Evolutionary conservation across 2,888 invertebrate species (phyloP), one percentile per base, ranked within the genome.

Genomic region (Drosophila dives): DNA sequence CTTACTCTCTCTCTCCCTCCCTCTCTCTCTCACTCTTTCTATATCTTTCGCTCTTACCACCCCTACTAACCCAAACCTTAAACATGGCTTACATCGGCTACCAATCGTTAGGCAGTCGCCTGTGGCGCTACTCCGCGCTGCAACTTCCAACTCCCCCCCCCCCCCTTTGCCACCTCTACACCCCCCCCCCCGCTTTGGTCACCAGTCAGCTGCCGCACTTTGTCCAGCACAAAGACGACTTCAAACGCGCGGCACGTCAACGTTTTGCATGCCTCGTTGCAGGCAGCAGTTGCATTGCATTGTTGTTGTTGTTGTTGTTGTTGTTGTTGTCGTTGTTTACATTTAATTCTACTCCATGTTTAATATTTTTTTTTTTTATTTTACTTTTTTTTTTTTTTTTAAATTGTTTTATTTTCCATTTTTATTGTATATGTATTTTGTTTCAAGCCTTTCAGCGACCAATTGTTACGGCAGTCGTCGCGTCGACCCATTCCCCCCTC

Each of bases 181-280:
- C 26, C 15, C 29, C n/a, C 34, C 34, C 42, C 54, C 15, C 33
- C 54, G 11, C 38, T 40, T 38, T 56, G 67, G 67, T 36, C 48
- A 40, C 56, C 67, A 67, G 67, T 67, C 64, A 38, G 61, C 51
- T 62, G 38, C 65, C 80, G 72, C 56, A 63, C 68, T 75, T 68
- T 66, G 68, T 67, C 75, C 72, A 70, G 72, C 84, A 85, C 89
- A 85, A 88, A 88, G 89, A 81, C 87, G 85, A 86, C 85, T 86
- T 86, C 85, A 86, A 86, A 86, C 82, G 88, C 77, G 78, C 83
- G 85, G 83, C 88, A 88, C 81, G 89, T 89, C 86, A 89, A 85
- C 85, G 86, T 89, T 86, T 86, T 89, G 86, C 89, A 86, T 85
- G 86, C 89, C 89, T 89, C 89, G 86, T 89, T 86, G 86, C 80